Percentiles rank a stretch among this genome's conserved stretches.
These are phyloP conservation scores for Hiodon alosoides DNA, from an alignment of 2,113 vertebrate genomes.

Conservation along the genomic window DNA sequence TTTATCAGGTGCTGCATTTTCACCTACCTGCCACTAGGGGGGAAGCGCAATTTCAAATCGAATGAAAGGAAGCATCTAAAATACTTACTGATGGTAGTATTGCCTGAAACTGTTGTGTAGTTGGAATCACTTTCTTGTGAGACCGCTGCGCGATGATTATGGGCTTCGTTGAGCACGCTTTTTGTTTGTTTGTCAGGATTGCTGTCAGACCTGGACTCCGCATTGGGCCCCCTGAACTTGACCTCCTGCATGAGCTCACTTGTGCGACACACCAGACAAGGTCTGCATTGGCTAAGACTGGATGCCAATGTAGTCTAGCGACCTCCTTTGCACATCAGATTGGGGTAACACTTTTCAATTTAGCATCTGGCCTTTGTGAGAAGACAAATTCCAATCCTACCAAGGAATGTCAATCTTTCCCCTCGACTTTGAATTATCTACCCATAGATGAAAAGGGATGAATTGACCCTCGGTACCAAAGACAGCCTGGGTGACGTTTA, in stretches of 20 bases:
- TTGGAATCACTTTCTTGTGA: not conserved
- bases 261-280: conserved; percentile 77
- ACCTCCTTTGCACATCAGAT: conserved; percentile 24
- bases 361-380: no score
- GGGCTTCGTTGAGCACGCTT: not conserved
- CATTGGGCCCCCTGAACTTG: conserved; percentile 64
- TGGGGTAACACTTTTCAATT: no score
- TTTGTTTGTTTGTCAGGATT: conserved; percentile 61
- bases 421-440: conserved; percentile 39
- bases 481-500: no score
- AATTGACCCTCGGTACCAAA: no score
- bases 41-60: no score
- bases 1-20: not conserved
- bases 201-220: conserved; percentile 71
- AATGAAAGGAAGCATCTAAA: no score
- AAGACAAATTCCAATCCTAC: no score
- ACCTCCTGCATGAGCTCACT: conserved; percentile 72
- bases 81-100: not conserved
- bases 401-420: not conserved
- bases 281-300: conserved; percentile 79
- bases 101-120: not conserved
- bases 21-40: not conserved
- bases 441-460: not conserved
- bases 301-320: conserved; percentile 62
- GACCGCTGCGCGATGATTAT: no score